A percentile compares a stretch with the other conserved stretches of the same genome.
Conservation (phyloP, 2,888 invertebrate genomes). For the Sphaerophoria rueppellii region DNA sequence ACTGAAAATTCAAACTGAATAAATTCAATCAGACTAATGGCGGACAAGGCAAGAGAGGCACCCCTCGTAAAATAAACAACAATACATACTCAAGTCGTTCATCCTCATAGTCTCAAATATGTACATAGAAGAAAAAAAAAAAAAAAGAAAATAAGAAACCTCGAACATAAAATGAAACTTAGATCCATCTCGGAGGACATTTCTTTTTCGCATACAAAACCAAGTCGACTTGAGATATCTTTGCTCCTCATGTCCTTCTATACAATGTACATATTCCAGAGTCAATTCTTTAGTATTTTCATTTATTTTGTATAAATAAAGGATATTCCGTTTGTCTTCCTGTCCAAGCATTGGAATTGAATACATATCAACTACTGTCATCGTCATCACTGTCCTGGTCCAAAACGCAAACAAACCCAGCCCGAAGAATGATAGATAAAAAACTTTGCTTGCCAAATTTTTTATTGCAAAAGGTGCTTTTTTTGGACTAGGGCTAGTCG, state of each 20-base stretch:
- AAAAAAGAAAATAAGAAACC: background rate
- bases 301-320: constrained; percentile 74
- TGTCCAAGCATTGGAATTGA: constrained; percentile 61
- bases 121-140: constrained; percentile 44
- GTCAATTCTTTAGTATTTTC: constrained; percentile 69
- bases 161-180: constrained; percentile 56
- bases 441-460: constrained; percentile 70
- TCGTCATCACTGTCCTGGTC: constrained; percentile 59
- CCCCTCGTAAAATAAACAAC: constrained; percentile 68
- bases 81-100: background rate
- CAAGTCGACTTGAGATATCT: too few species aligned
- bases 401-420: constrained; percentile 63
- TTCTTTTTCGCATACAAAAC: background rate
- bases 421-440: constrained; percentile 54
- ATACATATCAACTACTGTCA: constrained; percentile 68
- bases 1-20: constrained; percentile 74
- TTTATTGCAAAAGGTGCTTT: constrained; percentile 67
- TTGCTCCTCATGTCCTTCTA: constrained; percentile 15
- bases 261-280: constrained; percentile 37
- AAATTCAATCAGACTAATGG: constrained; percentile 74
- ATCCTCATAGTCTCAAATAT: constrained; percentile 38
- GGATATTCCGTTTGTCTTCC: constrained; percentile 68
- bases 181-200: constrained; percentile 6
- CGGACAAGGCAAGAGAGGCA: constrained; percentile 50
- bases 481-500: constrained; percentile 3